Evolutionary conservation across 2,113 vertebrate species (phyloP).

Genomic region (Pomatostomus ruficeps): DNA sequence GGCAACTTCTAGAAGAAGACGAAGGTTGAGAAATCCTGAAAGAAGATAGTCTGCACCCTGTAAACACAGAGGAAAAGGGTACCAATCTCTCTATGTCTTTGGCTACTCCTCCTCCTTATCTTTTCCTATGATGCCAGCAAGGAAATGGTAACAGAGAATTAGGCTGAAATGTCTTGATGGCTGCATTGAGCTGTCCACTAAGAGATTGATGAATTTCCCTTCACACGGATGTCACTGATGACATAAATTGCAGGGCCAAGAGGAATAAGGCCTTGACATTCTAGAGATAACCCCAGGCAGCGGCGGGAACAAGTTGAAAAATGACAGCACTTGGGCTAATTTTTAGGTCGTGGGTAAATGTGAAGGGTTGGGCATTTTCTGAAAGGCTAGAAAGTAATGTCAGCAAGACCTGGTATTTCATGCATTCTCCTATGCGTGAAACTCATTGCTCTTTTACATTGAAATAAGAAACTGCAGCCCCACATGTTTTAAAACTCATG

Average conservation of each 20-base stretch:
- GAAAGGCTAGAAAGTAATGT: neutral
- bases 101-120: neutral
- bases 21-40: neutral
- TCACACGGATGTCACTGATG: neutral
- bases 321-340: neutral
- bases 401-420: neutral
- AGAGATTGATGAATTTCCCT: neutral
- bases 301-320: neutral
- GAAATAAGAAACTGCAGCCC: neutral
- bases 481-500: neutral
- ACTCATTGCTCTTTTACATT: neutral
- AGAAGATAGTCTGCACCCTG: neutral
- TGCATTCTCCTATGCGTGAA: neutral
- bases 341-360: neutral
- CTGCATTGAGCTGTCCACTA: neutral
- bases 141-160: neutral
- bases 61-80: neutral
- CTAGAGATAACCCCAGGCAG: neutral
- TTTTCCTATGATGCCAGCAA: constrained; percentile 14
- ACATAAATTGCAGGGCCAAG: neutral
- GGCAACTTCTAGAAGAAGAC: neutral
- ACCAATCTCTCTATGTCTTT: neutral
- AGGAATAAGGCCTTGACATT: neutral
- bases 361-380: neutral
- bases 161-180: neutral